A percentile compares a stretch with the other conserved stretches of the same genome.
Evolutionary conservation across 1,140 invertebrate species (phyloP).

Genomic region (Drosophila tropicalis): DNA sequence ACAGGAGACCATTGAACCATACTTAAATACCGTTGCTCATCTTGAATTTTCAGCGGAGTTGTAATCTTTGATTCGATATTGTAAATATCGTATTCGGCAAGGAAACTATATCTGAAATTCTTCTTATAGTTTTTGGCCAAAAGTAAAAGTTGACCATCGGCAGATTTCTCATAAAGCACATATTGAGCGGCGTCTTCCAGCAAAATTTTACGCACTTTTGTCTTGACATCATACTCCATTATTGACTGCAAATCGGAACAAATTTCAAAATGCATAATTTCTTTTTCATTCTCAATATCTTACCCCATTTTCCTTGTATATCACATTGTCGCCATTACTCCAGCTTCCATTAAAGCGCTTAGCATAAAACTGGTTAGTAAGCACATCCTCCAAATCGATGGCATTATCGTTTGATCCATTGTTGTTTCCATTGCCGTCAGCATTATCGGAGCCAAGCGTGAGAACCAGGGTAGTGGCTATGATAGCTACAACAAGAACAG

Average conservation of each 20-base stretch:
- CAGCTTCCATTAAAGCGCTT: constrained; percentile 85
- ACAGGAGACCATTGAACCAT: constrained; percentile 77
- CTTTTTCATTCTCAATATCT: constrained; percentile 9
- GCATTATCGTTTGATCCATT: constrained; percentile 39
- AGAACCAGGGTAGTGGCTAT: constrained; percentile 61
- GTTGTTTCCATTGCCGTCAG: constrained; percentile 5
- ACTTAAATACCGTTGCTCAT: constrained; percentile 48
- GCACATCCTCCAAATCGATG: constrained; percentile 83
- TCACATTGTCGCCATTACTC: constrained; percentile 83
- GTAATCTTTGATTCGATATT: constrained; percentile 83
- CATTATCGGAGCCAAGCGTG: constrained; percentile 42
- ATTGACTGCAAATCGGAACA: constrained; percentile 44
- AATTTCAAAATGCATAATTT: background rate
- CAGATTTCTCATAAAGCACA: constrained; percentile 72
- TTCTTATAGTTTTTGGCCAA: constrained; percentile 77
- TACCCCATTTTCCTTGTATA: constrained; percentile 67
- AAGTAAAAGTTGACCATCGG: constrained; percentile 68
- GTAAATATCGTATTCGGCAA: constrained; percentile 85
- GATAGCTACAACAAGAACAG: constrained; percentile 55
- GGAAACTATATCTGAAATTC: constrained; percentile 87
- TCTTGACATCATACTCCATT: constrained; percentile 67
- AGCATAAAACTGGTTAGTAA: constrained; percentile 83
- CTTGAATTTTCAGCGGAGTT: constrained; percentile 54
- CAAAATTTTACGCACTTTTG: constrained; percentile 36
- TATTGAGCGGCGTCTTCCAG: constrained; percentile 57